Evolutionary conservation across 2,888 invertebrate species (phyloP).

Genomic region (Gryllus longicercus): DNA sequence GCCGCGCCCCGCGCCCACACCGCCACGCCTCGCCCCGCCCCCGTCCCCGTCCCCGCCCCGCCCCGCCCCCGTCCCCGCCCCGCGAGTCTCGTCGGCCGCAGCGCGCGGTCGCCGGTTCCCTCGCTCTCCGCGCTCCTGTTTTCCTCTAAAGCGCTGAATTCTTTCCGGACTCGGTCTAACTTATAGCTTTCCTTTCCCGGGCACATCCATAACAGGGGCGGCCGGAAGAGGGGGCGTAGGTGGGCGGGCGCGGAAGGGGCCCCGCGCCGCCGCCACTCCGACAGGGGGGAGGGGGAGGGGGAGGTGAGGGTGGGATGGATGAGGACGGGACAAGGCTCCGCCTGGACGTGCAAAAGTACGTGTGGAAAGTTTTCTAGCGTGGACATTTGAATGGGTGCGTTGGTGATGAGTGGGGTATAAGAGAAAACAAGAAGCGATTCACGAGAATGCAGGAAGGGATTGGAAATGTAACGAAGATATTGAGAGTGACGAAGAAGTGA

Average conservation of each 20-base stretch:
- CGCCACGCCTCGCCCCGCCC: too few species aligned
- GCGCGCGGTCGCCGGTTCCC: neutral
- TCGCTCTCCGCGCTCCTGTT: conserved; percentile 7
- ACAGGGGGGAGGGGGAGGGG: neutral
- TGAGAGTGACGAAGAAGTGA: too few species aligned
- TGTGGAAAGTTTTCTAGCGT: too few species aligned
- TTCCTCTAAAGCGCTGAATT: conserved; percentile 34
- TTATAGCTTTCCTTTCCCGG: conserved; percentile 34
- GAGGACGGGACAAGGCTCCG: conserved; percentile 11
- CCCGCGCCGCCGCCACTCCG: neutral
- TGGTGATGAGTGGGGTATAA: too few species aligned
- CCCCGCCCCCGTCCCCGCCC: neutral
- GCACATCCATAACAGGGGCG: conserved; percentile 32
- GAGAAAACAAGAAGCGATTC: too few species aligned
- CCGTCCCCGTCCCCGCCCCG: too few species aligned
- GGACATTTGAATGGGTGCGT: too few species aligned
- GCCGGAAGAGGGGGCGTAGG: conserved; percentile 21
- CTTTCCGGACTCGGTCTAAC: conserved; percentile 35
- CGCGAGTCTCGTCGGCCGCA: neutral
- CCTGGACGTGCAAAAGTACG: neutral
- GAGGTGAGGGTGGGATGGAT: neutral
- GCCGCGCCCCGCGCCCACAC: too few species aligned
- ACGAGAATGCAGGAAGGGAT: too few species aligned
- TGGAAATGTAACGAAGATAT: too few species aligned
- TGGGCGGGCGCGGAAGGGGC: conserved; percentile 20